Base-by-base conservation (phyloP, 1,140 invertebrate genomes). In the Andricus grossulariae region DNA sequence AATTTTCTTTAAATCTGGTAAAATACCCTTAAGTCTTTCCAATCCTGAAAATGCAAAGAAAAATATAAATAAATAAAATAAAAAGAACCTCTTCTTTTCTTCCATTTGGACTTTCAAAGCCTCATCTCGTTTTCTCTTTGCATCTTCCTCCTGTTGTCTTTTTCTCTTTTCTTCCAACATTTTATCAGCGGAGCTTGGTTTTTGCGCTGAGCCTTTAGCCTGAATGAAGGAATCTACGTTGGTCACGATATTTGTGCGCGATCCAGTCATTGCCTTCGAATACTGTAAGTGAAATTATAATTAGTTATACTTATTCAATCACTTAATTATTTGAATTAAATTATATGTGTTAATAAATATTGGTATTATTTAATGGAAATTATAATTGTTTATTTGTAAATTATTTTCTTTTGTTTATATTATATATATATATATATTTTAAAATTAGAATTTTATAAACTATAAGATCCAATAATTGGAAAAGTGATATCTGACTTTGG, bases 21-120 rank as follows among this genome's bases (percentile, higher is more conserved):
- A 32, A 32, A 32, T 5, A 32, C 25, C 25, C 25, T 25, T 25
- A 25, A 32, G 5, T 32, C 25, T 32, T 2, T 3, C 3, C 3
- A 3, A 3, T 5, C 4, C 25, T 32, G 25, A 32, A 66, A 21
- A 8, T 0, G 6, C 11, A 60, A 32, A 12, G 25, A 60, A 57
- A 57, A 57, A 57, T 57, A 54, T n/a, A 18, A 1, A 10, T 71
- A 73, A 45, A 39, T 72, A 19, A 18, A 77, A 66, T 21, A 32
- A 50, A 32, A 78, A 21, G 73, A 84, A 91, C 90, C 85, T 92
- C 80, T 90, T 92, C 54, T 92, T 93, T 55, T 93, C 93, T 82
- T 94, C 94, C 4, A 87, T 90, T 80, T 86, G 73, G 55, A 86
- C 71, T 77, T 88, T 91, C 11, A 91, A 73, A 0, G 89, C 83